Conservation (phyloP, 2,113 vertebrate genomes). For the Platysternon megacephalum region DNA sequence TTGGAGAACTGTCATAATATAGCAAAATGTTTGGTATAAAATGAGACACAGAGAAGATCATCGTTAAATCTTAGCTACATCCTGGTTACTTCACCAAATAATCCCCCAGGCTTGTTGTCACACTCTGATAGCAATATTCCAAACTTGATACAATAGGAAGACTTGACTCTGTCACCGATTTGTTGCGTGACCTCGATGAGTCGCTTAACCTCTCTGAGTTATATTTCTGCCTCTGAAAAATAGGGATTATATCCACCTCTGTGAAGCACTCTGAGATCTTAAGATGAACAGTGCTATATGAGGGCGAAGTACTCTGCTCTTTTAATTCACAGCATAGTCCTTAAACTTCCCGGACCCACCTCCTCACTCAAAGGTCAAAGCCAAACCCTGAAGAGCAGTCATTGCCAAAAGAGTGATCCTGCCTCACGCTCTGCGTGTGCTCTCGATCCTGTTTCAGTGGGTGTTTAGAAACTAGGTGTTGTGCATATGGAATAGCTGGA, state of each 20-base stretch:
- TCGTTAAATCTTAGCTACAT: neutral
- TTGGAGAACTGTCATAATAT: neutral
- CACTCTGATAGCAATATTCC: neutral
- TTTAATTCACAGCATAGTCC: neutral
- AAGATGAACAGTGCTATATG: neutral
- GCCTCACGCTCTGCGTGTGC: neutral
- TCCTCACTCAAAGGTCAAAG: neutral
- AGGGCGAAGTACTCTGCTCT: neutral
- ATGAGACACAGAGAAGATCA: neutral
- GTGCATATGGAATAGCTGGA: neutral
- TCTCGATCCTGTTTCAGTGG: neutral
- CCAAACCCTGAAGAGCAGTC: neutral
- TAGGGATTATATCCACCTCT: fast-evolving
- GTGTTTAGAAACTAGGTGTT: neutral
- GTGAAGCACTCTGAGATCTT: neutral
- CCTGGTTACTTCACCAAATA: neutral
- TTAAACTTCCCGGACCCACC: neutral
- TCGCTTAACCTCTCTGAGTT: neutral
- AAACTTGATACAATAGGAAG: neutral
- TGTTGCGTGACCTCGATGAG: neutral
- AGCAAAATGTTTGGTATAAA: neutral
- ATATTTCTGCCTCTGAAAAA: neutral
- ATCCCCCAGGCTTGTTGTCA: neutral
- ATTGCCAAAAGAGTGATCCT: neutral
- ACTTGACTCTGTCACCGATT: neutral